Evolutionary conservation across 2,888 invertebrate genomes (phyloP), one percentile per base, ranked within the genome.

Genomic region (Trichacis sp.): DNA sequence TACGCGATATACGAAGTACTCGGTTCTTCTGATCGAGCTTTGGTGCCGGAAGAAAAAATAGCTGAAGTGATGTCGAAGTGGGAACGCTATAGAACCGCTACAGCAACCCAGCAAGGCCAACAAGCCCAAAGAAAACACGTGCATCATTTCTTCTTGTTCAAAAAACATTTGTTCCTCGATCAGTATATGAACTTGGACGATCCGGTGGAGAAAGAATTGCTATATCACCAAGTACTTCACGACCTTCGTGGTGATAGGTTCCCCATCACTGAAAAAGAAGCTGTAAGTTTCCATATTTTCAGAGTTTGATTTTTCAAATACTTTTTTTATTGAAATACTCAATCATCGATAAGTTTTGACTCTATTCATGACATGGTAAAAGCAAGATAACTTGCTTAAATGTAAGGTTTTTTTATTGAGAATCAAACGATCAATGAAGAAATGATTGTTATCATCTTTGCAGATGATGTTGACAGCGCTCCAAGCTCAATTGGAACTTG

Each of bases 11-110:
- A 96, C 85, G 97, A 97, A 84, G 94, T 95, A 43, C 88, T 96
- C 70, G 95, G 95, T 1, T 92, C 89, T 73, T 92, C 93, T 0
- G 97, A 97, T 84, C 88, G 97, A 51, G 94, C 94, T 74, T 87
- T 97, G 70, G 88, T 91, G 46, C 89, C 91, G 6, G 93, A 92
- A 77, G 97, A 97, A 84, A 95, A 96, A 75, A 92, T 96, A 11
- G 94, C 96, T 0, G 97, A 97, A 84, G 96, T 96, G 17, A 93
- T 97, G 88, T 95, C 96, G 3, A 93, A 96, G 79, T 97, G 97
- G 97, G 97, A 97, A 85, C 89, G 94, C 72, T 94, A 94, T 70
- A 88, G 94, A 60, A 45, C 45, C 4, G 90, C 18, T 1, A 59
- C 47, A 19, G 66, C 66, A 0, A 70, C 65, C 24, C 80, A 78